phyloP scores from a whole-genome alignment of 2,888 invertebrate genomes.

The Trachelus stipa region DNA sequence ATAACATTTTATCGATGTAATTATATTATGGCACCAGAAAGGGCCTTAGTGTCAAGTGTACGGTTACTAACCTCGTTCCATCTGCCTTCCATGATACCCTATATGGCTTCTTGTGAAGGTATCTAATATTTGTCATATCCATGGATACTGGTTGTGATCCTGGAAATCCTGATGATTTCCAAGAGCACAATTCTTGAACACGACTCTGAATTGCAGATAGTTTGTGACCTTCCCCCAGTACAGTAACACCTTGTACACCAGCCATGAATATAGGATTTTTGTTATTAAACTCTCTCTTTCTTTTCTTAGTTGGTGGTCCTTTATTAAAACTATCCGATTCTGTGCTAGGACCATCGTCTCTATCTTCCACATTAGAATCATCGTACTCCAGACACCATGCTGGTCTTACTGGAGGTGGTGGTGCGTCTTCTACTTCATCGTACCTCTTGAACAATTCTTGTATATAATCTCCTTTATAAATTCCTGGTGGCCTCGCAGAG shows the following conservation, averaged over 20 bases:
- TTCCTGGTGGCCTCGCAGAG: conserved; percentile 87
- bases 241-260: conserved; percentile 83
- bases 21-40: conserved; percentile 25
- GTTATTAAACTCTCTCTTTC: conserved; percentile 69
- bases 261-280: conserved; percentile 86
- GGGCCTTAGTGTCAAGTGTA: too few species aligned
- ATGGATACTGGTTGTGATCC: conserved; percentile 98
- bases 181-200: conserved; percentile 84
- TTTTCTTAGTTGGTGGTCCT: conserved; percentile 54
- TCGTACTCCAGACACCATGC: conserved; percentile 84
- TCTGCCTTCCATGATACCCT: conserved; percentile 99
- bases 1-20: conserved; percentile 12
- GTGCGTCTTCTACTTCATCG: conserved; percentile 77
- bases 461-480: conserved; percentile 97
- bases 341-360: conserved; percentile 42
- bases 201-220: conserved; percentile 78
- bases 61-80: conserved; percentile 80
- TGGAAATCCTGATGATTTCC: conserved; percentile 87
- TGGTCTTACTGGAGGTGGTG: conserved; percentile 81
- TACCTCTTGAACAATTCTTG: conserved; percentile 86
- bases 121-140: conserved; percentile 82
- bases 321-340: conserved; percentile 24
- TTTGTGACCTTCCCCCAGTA: conserved; percentile 74
- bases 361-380: conserved; percentile 44
- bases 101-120: conserved; percentile 85